Conservation (phyloP, 2,797 vertebrate species). For the Parauchenoglanis punctatus region DNA sequence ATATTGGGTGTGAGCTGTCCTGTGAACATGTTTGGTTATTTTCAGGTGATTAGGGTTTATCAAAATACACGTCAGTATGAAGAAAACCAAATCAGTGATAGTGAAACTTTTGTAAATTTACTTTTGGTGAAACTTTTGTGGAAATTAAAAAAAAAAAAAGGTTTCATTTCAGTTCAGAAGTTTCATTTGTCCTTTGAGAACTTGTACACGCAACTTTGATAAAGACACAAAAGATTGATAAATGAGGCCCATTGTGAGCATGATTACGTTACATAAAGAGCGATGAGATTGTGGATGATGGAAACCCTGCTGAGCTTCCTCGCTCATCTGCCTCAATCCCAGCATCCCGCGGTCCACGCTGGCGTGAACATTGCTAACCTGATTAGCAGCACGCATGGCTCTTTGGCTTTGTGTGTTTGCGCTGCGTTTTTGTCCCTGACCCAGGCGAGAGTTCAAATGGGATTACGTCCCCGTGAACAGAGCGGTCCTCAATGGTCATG, state of each 20-base stretch:
- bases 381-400: slow-evolving; percentile 56
- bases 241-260: slow-evolving; percentile 45
- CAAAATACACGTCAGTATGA: background rate
- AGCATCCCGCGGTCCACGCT: slow-evolving; percentile 34
- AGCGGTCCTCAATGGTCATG: slow-evolving; percentile 30
- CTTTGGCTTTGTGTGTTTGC: slow-evolving; percentile 52
- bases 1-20: background rate
- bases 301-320: slow-evolving; percentile 47
- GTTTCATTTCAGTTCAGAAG: background rate
- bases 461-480: slow-evolving; percentile 57
- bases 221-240: slow-evolving; percentile 4
- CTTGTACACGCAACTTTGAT: background rate
- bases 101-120: background rate
- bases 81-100: background rate
- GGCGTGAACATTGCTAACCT: slow-evolving; percentile 55
- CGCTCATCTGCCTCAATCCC: slow-evolving; percentile 51
- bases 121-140: no score
- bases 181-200: background rate
- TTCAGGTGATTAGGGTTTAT: background rate
- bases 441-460: slow-evolving; percentile 57
- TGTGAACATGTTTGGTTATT: background rate
- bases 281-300: slow-evolving; percentile 46
- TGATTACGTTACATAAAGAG: slow-evolving; percentile 44
- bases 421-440: slow-evolving; percentile 54
- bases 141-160: background rate